Evolutionary conservation across 1,140 invertebrate genomes (phyloP), one percentile per base, ranked within the genome.

Genomic region (Lysiphlebus fabarum): DNA sequence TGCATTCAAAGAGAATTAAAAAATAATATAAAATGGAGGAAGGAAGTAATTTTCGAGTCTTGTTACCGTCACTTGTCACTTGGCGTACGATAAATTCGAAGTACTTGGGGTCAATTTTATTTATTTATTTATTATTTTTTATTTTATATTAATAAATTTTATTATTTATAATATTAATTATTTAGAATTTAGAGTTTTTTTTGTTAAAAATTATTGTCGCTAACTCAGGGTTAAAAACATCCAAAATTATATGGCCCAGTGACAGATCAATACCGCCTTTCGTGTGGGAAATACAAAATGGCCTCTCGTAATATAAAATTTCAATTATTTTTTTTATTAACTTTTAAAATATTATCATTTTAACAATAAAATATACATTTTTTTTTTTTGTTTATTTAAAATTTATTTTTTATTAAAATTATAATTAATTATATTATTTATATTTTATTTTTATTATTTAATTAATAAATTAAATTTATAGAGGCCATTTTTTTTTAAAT

Each of bases 201-300:
- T 57, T 38, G 40, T 5, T 10, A 40, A 40, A 57, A 48, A 47
- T 48, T 38, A 12, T 8, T 40, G 37, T 14, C 12, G n/a, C 17
- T 26, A 26, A 1, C 17, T 34, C 48, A 47, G 53, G 33, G 26
- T 44, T 10, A 26, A 56, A 61, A 56, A 49, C 48, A 59, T 58
- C 37, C 42, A 53, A 62, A n/a, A 54, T 64, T 60, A 59, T 65
- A 59, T 63, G 64, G 61, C 65, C 66, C 64, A 67, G 64, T 74
- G 70, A 76, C 71, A 75, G 70, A 77, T 79, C 76, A 78, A 78
- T 78, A 78, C 77, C 70, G 70, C 71, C 69, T 70, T 70, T 68
- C 71, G 67, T 72, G 67, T 69, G 66, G 70, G 66, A 73, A 71
- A 76, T 76, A 78, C 76, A 79, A 79, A 78, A 79, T 79, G 76